These are phyloP conservation scores for Discoglossus pictus DNA, from an alignment of 2,797 vertebrate species.

Conservation along the genomic window DNA sequence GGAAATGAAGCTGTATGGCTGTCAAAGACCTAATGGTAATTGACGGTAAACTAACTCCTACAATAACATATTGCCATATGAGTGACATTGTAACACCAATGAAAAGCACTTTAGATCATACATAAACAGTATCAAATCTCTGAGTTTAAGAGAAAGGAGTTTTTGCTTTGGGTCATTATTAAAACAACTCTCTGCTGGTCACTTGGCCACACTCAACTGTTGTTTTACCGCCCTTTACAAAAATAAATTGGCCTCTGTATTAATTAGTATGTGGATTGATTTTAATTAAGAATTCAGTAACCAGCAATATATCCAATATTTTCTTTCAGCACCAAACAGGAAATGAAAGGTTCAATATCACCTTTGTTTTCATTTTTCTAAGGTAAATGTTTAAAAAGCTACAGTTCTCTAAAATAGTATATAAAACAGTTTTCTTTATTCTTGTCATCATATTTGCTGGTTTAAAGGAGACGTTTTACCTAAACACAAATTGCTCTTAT, in stretches of 20 bases:
- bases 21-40: constrained; percentile 38
- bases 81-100: constrained; percentile 27
- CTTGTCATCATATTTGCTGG: too few relatives aligned
- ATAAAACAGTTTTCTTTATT: too few relatives aligned
- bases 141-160: neutral
- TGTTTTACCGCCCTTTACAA: constrained; percentile 13
- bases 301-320: constrained; percentile 10
- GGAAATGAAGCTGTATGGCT: constrained; percentile 22
- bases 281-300: constrained; percentile 20
- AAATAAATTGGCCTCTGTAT: constrained; percentile 21
- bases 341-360: constrained; percentile 21
- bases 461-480: too few relatives aligned
- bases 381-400: neutral
- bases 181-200: constrained; percentile 23
- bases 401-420: too few relatives aligned
- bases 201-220: constrained; percentile 12
- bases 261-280: constrained; percentile 11
- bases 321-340: constrained; percentile 16
- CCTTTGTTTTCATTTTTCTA: neutral
- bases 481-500: too few relatives aligned
- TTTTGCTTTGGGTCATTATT: constrained; percentile 21
- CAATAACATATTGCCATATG: constrained; percentile 30
- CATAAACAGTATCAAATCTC: constrained; percentile 36
- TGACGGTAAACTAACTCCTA: constrained; percentile 25
- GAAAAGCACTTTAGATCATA: constrained; percentile 34